Conservation (phyloP, 2,888 invertebrate genomes). For the Trichogramma dendrolimi region DNA sequence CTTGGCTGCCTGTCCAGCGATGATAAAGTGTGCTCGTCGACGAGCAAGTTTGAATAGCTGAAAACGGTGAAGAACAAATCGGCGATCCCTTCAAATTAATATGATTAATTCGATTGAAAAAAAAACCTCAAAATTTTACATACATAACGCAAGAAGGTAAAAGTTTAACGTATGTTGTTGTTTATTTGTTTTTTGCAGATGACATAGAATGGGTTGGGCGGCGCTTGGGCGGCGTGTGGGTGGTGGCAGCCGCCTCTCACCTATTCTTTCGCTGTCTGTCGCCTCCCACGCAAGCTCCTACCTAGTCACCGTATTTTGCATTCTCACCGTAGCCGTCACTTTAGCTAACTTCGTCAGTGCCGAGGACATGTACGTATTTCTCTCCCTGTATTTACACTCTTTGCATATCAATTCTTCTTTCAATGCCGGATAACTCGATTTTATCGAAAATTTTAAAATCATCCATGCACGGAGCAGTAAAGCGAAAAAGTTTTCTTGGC, state of each 20-base stretch:
- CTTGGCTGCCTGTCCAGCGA: no score
- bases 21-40: no score
- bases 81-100: slow-evolving; percentile 1
- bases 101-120: background rate
- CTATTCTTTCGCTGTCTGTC: slow-evolving; percentile 51
- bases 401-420: no score
- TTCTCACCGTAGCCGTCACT: slow-evolving; percentile 48
- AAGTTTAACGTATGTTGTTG: slow-evolving; percentile 2
- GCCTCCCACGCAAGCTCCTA: slow-evolving; percentile 50
- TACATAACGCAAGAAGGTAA: background rate
- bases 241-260: slow-evolving; percentile 51
- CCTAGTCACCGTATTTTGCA: slow-evolving; percentile 45
- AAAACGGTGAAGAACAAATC: no score
- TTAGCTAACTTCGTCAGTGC: slow-evolving; percentile 48
- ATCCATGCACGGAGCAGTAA: background rate
- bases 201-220: slow-evolving; percentile 88
- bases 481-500: no score
- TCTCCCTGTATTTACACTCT: background rate
- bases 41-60: no score
- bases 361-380: slow-evolving; percentile 50
- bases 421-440: no score
- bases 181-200: slow-evolving; percentile 62
- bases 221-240: slow-evolving; percentile 70
- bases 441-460: no score
- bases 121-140: background rate